Evolutionary conservation across 1,140 invertebrate genomes (phyloP).

Genomic region (Octopus bimaculoides): DNA sequence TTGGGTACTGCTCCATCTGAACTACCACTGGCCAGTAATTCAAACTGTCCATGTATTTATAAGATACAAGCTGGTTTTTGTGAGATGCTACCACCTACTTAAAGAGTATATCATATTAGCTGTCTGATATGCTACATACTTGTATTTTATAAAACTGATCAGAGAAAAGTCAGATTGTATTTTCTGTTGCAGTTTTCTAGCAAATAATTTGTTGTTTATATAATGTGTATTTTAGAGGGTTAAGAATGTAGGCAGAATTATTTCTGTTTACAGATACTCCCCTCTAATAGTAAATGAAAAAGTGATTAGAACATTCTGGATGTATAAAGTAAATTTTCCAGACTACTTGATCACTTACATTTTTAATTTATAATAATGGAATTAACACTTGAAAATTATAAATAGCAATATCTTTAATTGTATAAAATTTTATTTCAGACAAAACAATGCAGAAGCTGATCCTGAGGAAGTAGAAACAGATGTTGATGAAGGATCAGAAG

Average conservation of each 20-base stretch:
- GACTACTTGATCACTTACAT: not conserved
- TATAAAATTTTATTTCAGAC: not conserved
- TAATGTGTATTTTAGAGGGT: not conserved
- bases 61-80: no score
- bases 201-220: no score
- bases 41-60: no score
- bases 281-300: not conserved
- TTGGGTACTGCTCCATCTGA: no score
- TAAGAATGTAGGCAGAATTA: not conserved
- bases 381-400: not conserved
- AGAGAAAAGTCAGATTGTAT: no score
- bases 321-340: not conserved
- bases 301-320: conserved; percentile 1
- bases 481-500: no score
- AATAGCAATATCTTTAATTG: not conserved
- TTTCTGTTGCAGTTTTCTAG: no score
- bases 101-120: no score
- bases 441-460: not conserved
- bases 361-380: not conserved
- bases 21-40: no score
- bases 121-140: no score
- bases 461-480: not conserved
- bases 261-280: not conserved
- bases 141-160: no score
- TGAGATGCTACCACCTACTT: no score